Conservation (phyloP, 2,797 vertebrate species). For the Notoglanidium macrostoma region DNA sequence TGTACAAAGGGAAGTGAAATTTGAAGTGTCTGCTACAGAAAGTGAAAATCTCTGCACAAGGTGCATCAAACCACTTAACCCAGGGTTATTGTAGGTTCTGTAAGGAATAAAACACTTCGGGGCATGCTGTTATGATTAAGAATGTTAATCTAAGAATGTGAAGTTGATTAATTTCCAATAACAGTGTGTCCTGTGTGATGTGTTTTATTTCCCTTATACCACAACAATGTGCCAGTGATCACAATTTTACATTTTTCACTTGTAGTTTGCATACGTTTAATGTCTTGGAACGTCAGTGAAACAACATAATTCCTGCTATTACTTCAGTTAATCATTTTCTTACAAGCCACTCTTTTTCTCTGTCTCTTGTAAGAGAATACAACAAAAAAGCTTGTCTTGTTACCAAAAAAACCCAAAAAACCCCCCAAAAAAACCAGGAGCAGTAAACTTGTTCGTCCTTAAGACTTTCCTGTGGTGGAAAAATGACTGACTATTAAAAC, state of each 20-base stretch:
- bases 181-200: neutral
- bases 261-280: neutral
- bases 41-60: constrained; percentile 24
- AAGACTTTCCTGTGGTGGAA: neutral
- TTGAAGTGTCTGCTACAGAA: constrained; percentile 5
- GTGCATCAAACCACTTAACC: constrained; percentile 9
- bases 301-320: neutral
- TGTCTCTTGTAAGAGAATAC: neutral
- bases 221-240: neutral
- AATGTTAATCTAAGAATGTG: neutral
- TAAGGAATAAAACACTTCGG: neutral
- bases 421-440: neutral
- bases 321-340: neutral
- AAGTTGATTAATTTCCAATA: neutral
- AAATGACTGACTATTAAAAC: neutral
- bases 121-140: neutral
- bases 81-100: neutral
- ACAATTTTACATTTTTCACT: neutral
- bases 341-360: neutral
- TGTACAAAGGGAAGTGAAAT: constrained; percentile 39
- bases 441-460: neutral
- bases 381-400: neutral
- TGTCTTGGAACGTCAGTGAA: neutral
- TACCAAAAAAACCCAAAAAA: neutral
- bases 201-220: neutral